These are phyloP conservation scores for Morpho achilles DNA, from an alignment of 2,888 invertebrate genomes.

Conservation along the genomic window DNA sequence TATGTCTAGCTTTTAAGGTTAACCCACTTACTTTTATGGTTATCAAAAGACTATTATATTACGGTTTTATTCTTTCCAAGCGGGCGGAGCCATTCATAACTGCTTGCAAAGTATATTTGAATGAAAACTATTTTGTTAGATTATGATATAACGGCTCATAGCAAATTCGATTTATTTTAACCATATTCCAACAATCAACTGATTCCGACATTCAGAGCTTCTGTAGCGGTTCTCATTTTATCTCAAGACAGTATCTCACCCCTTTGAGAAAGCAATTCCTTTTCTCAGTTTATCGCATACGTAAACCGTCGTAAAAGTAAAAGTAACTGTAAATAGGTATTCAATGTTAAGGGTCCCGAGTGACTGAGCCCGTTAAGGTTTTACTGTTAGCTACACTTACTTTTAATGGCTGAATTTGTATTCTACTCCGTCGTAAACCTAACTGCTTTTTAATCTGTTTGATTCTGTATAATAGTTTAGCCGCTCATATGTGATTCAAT, in stretches of 20 bases:
- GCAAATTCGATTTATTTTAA: too few relatives aligned
- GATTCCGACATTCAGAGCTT: conserved; percentile 12
- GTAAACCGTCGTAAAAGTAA: conserved; percentile 30
- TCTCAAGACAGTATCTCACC: conserved; percentile 10
- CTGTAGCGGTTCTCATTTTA: conserved; percentile 11
- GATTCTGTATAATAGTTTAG: neutral
- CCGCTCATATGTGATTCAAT: too few relatives aligned
- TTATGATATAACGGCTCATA: too few relatives aligned
- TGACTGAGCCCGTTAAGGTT: conserved; percentile 20
- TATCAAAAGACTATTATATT: too few relatives aligned
- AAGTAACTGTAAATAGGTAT: conserved; percentile 26
- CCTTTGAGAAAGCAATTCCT: conserved; percentile 20
- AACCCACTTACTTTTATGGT: too few relatives aligned
- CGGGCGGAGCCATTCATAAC: too few relatives aligned
- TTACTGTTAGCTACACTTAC: conserved; percentile 16
- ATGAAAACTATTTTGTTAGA: too few relatives aligned
- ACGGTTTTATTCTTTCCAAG: too few relatives aligned
- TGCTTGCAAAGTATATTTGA: too few relatives aligned
- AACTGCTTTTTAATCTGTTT: conserved; percentile 5
- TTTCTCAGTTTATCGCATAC: conserved; percentile 23
- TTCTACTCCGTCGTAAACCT: neutral
- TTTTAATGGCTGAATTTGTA: conserved; percentile 7
- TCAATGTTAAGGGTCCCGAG: conserved; percentile 17
- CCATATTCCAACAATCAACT: neutral
- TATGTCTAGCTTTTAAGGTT: too few relatives aligned